Percentiles rank a stretch among this genome's conserved stretches.
Conservation (phyloP, 2,797 vertebrate genomes). For the Oreonectes daqikongensis region DNA sequence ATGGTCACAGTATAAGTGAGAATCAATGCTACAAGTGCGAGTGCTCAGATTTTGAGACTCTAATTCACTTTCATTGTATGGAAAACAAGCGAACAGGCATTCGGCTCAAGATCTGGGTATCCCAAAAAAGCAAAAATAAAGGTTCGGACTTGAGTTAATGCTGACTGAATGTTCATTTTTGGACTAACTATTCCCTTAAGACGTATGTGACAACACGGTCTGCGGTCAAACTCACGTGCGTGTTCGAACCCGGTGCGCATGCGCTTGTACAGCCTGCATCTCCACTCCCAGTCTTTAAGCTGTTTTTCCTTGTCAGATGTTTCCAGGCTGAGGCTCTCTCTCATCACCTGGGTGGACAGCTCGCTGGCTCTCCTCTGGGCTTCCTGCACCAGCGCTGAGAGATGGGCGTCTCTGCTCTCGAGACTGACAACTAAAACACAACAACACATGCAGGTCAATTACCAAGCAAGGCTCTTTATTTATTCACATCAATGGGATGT, state of each 20-base stretch:
- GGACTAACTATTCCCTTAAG: background rate
- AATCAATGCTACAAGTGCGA: too few relatives aligned
- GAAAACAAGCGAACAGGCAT: too few relatives aligned
- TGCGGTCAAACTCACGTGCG: constrained; percentile 80
- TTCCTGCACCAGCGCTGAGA: constrained; percentile 83
- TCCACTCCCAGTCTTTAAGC: constrained; percentile 91
- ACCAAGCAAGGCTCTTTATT: constrained; percentile 11
- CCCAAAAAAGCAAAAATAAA: too few relatives aligned
- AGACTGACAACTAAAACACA: constrained; percentile 79
- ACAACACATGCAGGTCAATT: constrained; percentile 21
- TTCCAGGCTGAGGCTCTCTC: constrained; percentile 81
- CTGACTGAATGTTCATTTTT: background rate
- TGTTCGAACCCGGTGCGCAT: constrained; percentile 91
- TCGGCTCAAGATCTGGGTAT: too few relatives aligned
- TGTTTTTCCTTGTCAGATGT: constrained; percentile 86
- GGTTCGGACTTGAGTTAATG: too few relatives aligned
- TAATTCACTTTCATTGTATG: too few relatives aligned
- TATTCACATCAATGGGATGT: background rate
- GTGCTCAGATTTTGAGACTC: too few relatives aligned
- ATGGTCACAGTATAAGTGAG: background rate
- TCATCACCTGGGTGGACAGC: constrained; percentile 80
- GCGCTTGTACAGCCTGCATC: constrained; percentile 87
- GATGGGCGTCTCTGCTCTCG: constrained; percentile 84
- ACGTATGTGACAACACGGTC: background rate
- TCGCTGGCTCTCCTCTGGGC: constrained; percentile 85